phyloP scores from a whole-genome alignment of 2,888 invertebrate species.

The Kuschelorhynchus macadamiae region DNA sequence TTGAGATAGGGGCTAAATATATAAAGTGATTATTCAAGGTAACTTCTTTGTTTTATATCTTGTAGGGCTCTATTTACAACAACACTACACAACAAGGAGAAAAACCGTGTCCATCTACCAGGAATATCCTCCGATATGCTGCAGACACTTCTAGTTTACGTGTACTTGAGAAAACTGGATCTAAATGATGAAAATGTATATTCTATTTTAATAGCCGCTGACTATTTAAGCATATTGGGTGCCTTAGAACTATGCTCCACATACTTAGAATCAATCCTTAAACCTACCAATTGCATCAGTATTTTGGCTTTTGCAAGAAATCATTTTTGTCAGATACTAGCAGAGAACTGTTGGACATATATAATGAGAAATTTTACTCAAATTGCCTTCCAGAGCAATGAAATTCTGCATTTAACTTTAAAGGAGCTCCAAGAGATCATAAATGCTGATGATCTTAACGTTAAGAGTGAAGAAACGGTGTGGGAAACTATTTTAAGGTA shows the following conservation, averaged over 20 bases:
- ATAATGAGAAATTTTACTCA: conserved; percentile 82
- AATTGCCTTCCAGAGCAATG: conserved; percentile 80
- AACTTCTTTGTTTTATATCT: no score
- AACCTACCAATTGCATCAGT: conserved; percentile 85
- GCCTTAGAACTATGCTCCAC: conserved; percentile 86
- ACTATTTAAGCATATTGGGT: conserved; percentile 89
- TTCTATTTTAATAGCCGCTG: conserved; percentile 85
- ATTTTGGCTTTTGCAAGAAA: conserved; percentile 87
- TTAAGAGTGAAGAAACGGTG: conserved; percentile 88
- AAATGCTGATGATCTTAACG: conserved; percentile 87
- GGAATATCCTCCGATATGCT: conserved; percentile 85
- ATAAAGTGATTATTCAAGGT: no score
- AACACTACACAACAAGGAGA: conserved; percentile 79
- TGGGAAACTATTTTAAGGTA: conserved; percentile 83
- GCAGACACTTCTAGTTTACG: conserved; percentile 85
- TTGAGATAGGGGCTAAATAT: no score
- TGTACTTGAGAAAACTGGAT: conserved; percentile 85
- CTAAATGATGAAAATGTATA: conserved; percentile 86
- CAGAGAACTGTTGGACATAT: conserved; percentile 72
- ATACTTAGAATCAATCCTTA: conserved; percentile 78
- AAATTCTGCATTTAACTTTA: conserved; percentile 80
- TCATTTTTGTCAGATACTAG: conserved; percentile 81
- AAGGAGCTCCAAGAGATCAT: conserved; percentile 84
- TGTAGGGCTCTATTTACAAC: conserved; percentile 89
- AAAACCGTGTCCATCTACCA: conserved; percentile 79